Conservation (phyloP, 2,888 invertebrate species). For the Strigamia maritima region DNA sequence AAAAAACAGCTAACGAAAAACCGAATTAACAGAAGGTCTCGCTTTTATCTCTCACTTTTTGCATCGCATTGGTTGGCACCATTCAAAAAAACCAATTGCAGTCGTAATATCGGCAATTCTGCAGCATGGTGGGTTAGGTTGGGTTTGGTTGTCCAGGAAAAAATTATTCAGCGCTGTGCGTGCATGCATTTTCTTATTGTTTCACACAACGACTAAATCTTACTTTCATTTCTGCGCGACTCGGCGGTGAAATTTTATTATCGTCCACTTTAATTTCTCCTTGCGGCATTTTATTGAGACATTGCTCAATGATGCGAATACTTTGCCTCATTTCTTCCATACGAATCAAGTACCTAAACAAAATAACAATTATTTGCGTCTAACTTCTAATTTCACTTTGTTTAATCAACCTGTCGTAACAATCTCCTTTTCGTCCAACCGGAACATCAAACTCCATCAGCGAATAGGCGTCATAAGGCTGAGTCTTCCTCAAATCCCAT, state of each 20-base stretch:
- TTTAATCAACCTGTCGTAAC: constrained; percentile 77
- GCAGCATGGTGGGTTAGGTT: too few species aligned
- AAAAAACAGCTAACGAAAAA: too few species aligned
- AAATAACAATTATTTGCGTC: too few species aligned
- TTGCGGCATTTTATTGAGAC: constrained; percentile 93
- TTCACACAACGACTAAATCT: too few species aligned
- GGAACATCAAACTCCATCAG: constrained; percentile 94
- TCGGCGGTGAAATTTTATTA: constrained; percentile 86
- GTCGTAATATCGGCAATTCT: too few species aligned
- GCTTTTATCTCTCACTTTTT: too few species aligned
- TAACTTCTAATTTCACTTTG: neutral
- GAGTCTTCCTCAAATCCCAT: constrained; percentile 93
- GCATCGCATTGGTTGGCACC: too few species aligned
- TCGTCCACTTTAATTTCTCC: constrained; percentile 95
- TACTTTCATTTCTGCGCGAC: constrained; percentile 93
- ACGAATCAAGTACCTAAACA: constrained; percentile 75
- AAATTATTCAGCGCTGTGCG: too few species aligned
- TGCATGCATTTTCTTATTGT: too few species aligned
- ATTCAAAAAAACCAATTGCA: too few species aligned
- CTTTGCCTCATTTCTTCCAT: constrained; percentile 94
- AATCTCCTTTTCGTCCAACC: constrained; percentile 91
- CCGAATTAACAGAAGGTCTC: too few species aligned
- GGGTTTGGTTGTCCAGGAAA: too few species aligned
- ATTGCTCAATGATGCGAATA: constrained; percentile 88
- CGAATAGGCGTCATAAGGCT: constrained; percentile 96